Evolutionary conservation across 2,113 vertebrate genomes (phyloP).

Genomic region (Puma concolor): DNA sequence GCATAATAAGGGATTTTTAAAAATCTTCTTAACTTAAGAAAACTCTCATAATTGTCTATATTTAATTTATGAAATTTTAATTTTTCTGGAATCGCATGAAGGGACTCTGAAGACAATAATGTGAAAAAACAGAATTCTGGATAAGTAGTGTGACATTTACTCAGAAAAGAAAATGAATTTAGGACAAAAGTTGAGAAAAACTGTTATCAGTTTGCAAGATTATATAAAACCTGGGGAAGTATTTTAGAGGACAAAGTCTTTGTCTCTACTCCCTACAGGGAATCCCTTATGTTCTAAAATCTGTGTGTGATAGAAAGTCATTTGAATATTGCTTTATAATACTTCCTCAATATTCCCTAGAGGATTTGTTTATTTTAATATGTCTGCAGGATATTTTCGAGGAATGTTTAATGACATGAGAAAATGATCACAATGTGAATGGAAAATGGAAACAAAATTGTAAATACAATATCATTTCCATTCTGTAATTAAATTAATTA

Average conservation of each 20-base stretch:
- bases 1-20: background rate
- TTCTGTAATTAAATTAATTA: constrained; percentile 41
- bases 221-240: background rate
- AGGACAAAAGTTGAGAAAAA: constrained; percentile 53
- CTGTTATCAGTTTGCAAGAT: constrained; percentile 9
- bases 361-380: constrained; percentile 56
- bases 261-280: constrained; percentile 26
- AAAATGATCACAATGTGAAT: constrained; percentile 42
- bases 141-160: constrained; percentile 14
- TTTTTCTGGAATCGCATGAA: background rate
- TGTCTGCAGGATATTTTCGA: constrained; percentile 46
- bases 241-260: constrained; percentile 56
- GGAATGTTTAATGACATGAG: constrained; percentile 40
- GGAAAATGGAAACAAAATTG: constrained; percentile 44
- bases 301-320: constrained; percentile 49
- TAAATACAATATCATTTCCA: constrained; percentile 2
- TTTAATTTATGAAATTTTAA: constrained; percentile 7
- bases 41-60: background rate
- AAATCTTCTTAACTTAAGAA: background rate
- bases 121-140: constrained; percentile 25
- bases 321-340: constrained; percentile 69
- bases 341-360: constrained; percentile 52
- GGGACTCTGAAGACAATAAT: constrained; percentile 18
- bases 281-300: constrained; percentile 69
- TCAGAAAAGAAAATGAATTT: constrained; percentile 46